Percentiles rank a stretch among this genome's conserved stretches.
Conservation (phyloP, 2,888 invertebrate genomes). For the Catocala nupta region DNA sequence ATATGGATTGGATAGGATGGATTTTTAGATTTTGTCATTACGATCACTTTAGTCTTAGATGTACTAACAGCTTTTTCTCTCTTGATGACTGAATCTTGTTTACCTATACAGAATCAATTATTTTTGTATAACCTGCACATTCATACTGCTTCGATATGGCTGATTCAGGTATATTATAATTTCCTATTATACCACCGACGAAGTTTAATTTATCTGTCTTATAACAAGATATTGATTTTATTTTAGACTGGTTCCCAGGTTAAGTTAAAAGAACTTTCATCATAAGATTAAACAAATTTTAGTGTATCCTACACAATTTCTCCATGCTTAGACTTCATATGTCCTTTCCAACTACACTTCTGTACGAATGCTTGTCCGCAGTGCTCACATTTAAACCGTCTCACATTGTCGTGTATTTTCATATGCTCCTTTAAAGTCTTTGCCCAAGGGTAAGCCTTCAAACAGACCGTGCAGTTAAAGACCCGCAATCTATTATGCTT, state of each 20-base stretch:
- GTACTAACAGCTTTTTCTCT: background rate
- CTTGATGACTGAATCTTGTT: background rate
- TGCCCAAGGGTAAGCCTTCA: conserved; percentile 59
- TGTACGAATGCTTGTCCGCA: conserved; percentile 64
- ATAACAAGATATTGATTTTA: too few relatives aligned
- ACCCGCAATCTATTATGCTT: conserved; percentile 69
- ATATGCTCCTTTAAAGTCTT: conserved; percentile 59
- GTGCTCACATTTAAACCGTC: conserved; percentile 50
- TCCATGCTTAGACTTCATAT: conserved; percentile 50
- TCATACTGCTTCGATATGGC: too few relatives aligned
- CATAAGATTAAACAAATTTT: too few relatives aligned
- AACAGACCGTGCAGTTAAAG: conserved; percentile 69
- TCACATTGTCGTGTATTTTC: conserved; percentile 60
- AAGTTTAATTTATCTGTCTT: too few relatives aligned
- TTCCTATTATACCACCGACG: too few relatives aligned
- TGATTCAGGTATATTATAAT: too few relatives aligned
- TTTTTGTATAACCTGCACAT: too few relatives aligned
- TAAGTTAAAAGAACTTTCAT: too few relatives aligned
- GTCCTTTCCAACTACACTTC: conserved; percentile 60
- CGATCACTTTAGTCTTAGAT: background rate
- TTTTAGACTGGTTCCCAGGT: too few relatives aligned
- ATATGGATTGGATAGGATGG: too few relatives aligned
- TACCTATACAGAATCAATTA: too few relatives aligned
- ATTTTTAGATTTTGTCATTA: background rate
- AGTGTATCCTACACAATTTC: conserved; percentile 19